Percentiles rank a stretch among this genome's conserved stretches.
These are phyloP conservation scores for Leptonema lineaticorne DNA, from an alignment of 1,140 invertebrate genomes.

Conservation along the genomic window DNA sequence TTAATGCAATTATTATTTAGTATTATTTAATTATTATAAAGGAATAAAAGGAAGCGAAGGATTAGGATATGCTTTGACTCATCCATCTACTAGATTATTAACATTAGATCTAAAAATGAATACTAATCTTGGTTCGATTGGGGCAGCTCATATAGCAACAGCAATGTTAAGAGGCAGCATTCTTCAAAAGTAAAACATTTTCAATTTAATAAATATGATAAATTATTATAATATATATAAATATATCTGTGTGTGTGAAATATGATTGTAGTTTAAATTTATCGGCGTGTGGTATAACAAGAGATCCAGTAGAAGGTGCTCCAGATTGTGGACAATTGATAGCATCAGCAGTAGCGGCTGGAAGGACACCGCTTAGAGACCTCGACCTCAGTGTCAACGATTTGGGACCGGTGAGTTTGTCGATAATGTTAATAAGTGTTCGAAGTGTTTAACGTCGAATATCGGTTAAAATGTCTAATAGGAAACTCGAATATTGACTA, in stretches of 20 bases:
- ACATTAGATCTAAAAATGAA: conserved; percentile 52
- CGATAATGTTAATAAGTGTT: too few species aligned
- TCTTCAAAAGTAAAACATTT: conserved; percentile 46
- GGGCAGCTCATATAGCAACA: conserved; percentile 50
- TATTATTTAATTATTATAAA: conserved; percentile 33
- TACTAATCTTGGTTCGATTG: conserved; percentile 50
- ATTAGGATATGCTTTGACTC: conserved; percentile 49
- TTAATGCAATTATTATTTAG: neutral
- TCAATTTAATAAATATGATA: too few species aligned
- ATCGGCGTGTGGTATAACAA: conserved; percentile 34
- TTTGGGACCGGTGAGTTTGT: conserved; percentile 32
- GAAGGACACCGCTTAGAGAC: conserved; percentile 33
- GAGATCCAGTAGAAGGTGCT: conserved; percentile 26
- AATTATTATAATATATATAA: neutral
- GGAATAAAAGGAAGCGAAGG: conserved; percentile 49
- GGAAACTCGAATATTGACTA: too few species aligned
- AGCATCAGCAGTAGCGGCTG: conserved; percentile 37
- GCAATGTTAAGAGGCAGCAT: conserved; percentile 53
- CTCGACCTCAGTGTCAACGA: conserved; percentile 38
- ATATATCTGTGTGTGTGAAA: neutral
- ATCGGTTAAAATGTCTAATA: too few species aligned
- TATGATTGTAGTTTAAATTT: conserved; percentile 30
- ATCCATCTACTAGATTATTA: conserved; percentile 47
- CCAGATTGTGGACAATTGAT: conserved; percentile 31
- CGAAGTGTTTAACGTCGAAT: too few species aligned